Percentiles rank a stretch among this genome's conserved stretches.
These are phyloP conservation scores for Excalfactoria chinensis DNA, from an alignment of 2,113 vertebrate species.

Conservation along the genomic window DNA sequence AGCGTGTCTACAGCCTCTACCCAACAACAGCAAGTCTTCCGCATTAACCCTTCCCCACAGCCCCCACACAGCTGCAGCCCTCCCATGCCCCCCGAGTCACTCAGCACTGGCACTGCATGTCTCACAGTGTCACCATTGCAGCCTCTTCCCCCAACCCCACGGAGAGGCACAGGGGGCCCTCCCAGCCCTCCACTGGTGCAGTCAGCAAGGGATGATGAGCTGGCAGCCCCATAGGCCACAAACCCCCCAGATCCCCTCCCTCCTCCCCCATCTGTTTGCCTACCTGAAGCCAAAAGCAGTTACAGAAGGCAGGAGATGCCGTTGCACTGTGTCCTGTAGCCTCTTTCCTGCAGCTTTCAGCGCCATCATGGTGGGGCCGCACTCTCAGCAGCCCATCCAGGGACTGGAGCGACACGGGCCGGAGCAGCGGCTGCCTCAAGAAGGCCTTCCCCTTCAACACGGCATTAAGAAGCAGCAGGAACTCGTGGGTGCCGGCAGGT, in stretches of 20 bases:
- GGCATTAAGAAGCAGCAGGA: background rate
- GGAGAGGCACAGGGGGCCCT: rapidly evolving
- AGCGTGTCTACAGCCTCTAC: rapidly evolving
- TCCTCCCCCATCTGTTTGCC: too few species aligned
- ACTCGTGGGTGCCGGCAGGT: background rate
- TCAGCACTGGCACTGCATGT: background rate
- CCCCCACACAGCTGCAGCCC: too few species aligned
- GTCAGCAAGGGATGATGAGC: background rate
- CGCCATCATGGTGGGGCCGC: background rate
- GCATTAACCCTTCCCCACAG: rapidly evolving
- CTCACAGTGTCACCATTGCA: background rate
- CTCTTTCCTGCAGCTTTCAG: background rate
- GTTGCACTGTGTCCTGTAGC: background rate
- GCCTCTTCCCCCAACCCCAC: rapidly evolving
- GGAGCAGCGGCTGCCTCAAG: background rate
- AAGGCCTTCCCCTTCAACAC: background rate
- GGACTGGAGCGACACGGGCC: background rate
- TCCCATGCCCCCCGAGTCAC: background rate
- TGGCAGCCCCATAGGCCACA: background rate
- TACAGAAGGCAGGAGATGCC: background rate
- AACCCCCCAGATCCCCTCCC: too few species aligned
- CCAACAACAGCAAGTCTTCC: background rate
- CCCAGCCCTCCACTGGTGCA: background rate
- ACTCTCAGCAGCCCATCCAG: background rate
- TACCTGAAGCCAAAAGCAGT: background rate